phyloP scores from a whole-genome alignment of 2,113 vertebrate genomes.

The Ciconia maguari region DNA sequence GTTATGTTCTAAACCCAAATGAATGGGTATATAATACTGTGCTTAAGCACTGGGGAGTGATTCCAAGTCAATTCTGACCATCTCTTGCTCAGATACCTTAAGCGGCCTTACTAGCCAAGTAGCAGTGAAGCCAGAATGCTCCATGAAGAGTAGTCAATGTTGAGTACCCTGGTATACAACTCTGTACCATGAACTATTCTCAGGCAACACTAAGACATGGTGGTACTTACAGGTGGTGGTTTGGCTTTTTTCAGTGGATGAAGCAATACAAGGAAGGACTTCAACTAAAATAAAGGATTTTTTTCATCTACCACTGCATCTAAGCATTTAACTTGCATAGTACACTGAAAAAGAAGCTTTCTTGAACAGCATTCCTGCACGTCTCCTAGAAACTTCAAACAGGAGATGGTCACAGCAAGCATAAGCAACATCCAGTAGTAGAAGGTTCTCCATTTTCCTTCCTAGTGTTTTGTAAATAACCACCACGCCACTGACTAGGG shows the following conservation, averaged over 20 bases:
- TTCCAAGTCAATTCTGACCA: not conserved
- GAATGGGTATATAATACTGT: not conserved
- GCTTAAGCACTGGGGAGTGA: not conserved
- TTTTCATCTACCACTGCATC: not conserved
- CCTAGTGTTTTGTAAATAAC: not conserved
- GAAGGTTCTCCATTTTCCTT: not conserved
- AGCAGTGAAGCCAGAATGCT: not conserved
- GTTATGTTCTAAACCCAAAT: not conserved
- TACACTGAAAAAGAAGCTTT: not conserved
- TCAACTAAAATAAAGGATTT: not conserved
- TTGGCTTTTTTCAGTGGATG: not conserved
- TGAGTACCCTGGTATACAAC: not conserved
- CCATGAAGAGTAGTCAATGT: not conserved
- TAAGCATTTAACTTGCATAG: constrained; percentile 52
- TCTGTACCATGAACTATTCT: constrained; percentile 1
- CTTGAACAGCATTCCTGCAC: not conserved
- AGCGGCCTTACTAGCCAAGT: not conserved
- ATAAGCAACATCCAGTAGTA: not conserved
- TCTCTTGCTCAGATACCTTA: not conserved
- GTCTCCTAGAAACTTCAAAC: not conserved
- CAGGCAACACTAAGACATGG: not conserved
- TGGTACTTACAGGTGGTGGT: not conserved
- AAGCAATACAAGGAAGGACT: constrained; percentile 2
- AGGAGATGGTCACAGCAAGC: constrained; percentile 1
- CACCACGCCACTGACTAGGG: constrained; percentile 16